These are phyloP conservation scores for Neopelma chrysocephalum DNA, from an alignment of 2,797 vertebrate genomes.

Conservation along the genomic window DNA sequence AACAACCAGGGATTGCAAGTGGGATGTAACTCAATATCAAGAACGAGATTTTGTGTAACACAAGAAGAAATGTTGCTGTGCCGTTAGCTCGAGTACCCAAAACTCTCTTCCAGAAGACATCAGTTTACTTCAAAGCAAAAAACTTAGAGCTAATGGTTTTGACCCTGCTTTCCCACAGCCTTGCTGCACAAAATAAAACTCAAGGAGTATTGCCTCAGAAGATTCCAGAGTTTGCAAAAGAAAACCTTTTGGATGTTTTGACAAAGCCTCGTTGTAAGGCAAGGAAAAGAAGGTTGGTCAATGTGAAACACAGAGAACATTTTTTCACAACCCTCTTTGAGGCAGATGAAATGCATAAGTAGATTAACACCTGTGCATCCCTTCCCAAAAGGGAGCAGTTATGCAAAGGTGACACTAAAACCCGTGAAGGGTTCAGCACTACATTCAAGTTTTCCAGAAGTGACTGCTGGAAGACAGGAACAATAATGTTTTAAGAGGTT, in stretches of 20 bases:
- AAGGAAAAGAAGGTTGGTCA: background rate
- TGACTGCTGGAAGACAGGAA: conserved; percentile 50
- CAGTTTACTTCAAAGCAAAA: background rate
- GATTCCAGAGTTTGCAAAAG: background rate
- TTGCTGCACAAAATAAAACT: background rate
- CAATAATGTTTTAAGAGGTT: conserved; percentile 33
- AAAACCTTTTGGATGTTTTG: background rate
- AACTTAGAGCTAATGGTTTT: background rate
- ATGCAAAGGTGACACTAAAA: conserved; percentile 27
- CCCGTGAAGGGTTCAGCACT: conserved; percentile 21
- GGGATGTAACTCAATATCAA: background rate
- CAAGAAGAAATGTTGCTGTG: background rate
- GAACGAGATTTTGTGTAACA: background rate
- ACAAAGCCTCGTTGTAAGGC: background rate
- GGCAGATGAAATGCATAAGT: background rate
- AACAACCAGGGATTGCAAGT: background rate
- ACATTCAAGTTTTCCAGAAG: background rate
- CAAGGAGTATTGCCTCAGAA: background rate
- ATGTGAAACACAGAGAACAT: background rate
- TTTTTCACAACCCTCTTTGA: background rate
- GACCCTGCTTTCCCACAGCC: background rate
- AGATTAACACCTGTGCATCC: conserved; percentile 57
- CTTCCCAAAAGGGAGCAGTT: conserved; percentile 30
- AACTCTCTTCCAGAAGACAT: background rate
- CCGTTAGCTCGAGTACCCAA: background rate